Conservation (phyloP, 2,888 invertebrate genomes). For the Neoitamus cyanurus region DNA sequence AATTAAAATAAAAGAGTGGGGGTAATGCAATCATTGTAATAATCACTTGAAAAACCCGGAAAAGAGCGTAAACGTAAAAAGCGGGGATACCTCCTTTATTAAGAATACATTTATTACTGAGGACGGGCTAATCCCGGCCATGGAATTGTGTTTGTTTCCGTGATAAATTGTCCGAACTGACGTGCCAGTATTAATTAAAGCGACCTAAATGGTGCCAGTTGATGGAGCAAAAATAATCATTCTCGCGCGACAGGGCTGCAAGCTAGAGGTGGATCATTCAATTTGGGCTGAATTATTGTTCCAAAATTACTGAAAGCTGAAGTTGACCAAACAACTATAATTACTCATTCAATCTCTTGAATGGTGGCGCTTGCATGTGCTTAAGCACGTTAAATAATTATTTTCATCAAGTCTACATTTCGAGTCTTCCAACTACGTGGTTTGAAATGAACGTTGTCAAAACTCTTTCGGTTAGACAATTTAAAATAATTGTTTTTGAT, state of each 20-base stretch:
- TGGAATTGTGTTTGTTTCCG: not conserved
- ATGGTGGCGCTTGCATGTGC: not conserved
- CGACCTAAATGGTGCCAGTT: not conserved
- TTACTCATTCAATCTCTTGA: too few relatives aligned
- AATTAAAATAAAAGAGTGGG: not conserved
- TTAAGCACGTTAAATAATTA: not conserved
- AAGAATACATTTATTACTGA: not conserved
- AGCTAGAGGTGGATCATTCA: not conserved
- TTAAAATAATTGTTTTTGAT: not conserved
- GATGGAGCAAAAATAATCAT: not conserved
- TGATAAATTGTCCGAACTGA: not conserved
- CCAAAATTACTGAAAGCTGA: not conserved
- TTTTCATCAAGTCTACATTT: not conserved
- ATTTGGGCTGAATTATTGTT: not conserved
- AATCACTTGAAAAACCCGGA: not conserved
- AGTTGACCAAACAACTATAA: too few relatives aligned
- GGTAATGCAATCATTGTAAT: not conserved
- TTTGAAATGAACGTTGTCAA: not conserved
- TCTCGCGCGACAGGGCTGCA: not conserved
- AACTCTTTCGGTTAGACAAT: not conserved
- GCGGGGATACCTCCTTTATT: not conserved
- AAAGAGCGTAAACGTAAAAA: not conserved
- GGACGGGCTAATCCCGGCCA: not conserved
- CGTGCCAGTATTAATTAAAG: not conserved
- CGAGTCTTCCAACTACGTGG: not conserved